Base-by-base conservation (phyloP, 2,113 vertebrate species). In the Megaleporinus macrocephalus region DNA sequence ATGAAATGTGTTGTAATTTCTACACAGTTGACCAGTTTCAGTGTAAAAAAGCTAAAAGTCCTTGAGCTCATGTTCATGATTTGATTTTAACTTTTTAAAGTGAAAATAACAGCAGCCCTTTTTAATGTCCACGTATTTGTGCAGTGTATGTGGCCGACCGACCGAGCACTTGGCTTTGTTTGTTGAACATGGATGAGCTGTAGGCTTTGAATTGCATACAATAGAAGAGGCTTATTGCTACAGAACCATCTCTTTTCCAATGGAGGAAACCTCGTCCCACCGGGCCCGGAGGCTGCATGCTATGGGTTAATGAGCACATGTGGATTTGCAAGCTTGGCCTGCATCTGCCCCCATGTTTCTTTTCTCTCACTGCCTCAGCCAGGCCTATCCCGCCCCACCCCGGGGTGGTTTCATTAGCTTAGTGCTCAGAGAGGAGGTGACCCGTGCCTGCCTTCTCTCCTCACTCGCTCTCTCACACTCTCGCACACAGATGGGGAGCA, bases 401-500 rank as follows among this genome's bases (percentile, higher is more conserved):
- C 3, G 30, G 72, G 55, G 72, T 41, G 44, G 57, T 29, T 76
- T 77, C 66, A n/a, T 77, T 69, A 69, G 61, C 44, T 5, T 5
- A 13, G 47, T 66, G 47, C 76, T 61, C 24, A 47, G 16, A 20
- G 36, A 71, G 62, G 22, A 13, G 15, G 57, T 53, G 76, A 68
- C 76, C 76, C 22, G 44, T 77, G 24, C 49, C 27, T 12, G 29
- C 4, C 75, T 26, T 51, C 33, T 24, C 65, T 57, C 55, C 51
- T 20, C 27, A 36, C 63, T 33, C 29, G 27, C 63, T n/a, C n/a
- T 20, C 47, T 16, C 26, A 30, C 53, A 36, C 55, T 59, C 53
- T 36, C 29, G 16, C 51, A 75, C 73, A 49, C 41, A 59, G 53
- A 71, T 33, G 12, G 26, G 80, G 69, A 85, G 80, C 59, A 51